Conservation (phyloP, 37 sponge, comb jelly and placozoan species). For the Chondrilla cf. caribensis region DNA sequence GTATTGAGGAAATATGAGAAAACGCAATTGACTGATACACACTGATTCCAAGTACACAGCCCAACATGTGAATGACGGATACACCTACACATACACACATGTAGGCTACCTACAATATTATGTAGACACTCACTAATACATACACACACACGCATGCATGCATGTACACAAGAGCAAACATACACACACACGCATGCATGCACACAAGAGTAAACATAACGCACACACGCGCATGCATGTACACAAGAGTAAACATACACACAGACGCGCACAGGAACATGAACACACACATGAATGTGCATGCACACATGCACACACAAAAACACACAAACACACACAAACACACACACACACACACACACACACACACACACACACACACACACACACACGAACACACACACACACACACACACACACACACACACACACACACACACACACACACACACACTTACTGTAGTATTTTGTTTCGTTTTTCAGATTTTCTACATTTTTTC, state of each 20-base stretch:
- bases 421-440: background rate
- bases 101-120: background rate
- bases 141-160: background rate
- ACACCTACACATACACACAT: background rate
- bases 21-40: background rate
- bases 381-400: background rate
- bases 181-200: background rate
- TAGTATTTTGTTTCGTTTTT: background rate
- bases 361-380: background rate
- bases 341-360: background rate
- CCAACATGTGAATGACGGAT: background rate
- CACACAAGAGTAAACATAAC: too few relatives aligned
- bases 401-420: background rate
- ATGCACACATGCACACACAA: background rate
- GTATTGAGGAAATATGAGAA: background rate
- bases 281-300: too few relatives aligned
- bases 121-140: background rate
- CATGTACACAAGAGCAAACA: background rate
- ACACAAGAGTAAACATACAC: background rate
- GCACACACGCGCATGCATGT: background rate
- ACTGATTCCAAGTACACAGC: background rate
- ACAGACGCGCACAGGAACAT: background rate
- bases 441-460: background rate
- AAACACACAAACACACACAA: background rate
- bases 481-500: background rate